Percentiles rank a stretch among this genome's conserved stretches.
phyloP scores from a whole-genome alignment of 2,797 vertebrate genomes.

The Scolopax bukidnonensis region DNA sequence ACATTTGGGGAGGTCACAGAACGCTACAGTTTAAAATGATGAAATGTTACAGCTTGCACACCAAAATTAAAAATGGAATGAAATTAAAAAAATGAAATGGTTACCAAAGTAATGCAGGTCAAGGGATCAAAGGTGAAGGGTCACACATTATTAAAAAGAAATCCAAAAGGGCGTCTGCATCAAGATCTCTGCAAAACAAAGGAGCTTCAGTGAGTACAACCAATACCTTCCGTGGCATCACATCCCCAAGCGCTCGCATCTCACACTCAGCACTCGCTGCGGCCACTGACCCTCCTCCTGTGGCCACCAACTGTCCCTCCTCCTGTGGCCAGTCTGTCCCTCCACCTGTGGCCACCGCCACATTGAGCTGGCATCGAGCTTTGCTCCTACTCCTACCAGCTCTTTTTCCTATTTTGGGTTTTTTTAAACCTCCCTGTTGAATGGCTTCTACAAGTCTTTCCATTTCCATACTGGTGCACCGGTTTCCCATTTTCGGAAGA shows the following conservation, averaged over 20 bases:
- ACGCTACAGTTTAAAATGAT: conserved; percentile 78
- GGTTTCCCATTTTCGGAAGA: not conserved
- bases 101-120: conserved; percentile 99
- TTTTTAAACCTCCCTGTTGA: not conserved
- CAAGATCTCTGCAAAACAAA: conserved; percentile 99
- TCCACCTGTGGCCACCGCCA: not conserved
- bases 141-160: conserved; percentile 98
- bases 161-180: conserved; percentile 94
- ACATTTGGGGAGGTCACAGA: conserved; percentile 75
- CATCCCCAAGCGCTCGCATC: conserved; percentile 59
- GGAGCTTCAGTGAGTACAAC: conserved; percentile 92
- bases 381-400: not conserved
- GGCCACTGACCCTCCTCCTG: not conserved
- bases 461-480: rapidly evolving
- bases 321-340: too few relatives aligned
- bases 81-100: conserved; percentile 97
- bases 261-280: not conserved
- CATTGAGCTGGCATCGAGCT: not conserved
- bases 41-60: conserved; percentile 84
- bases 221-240: conserved; percentile 43
- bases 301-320: not conserved
- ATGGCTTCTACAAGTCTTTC: not conserved
- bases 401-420: not conserved
- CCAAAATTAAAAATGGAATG: conserved; percentile 87
- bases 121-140: conserved; percentile 99